These are phyloP conservation scores for Chrysomela aeneicollis DNA, from an alignment of 2,888 invertebrate species.

Conservation along the genomic window DNA sequence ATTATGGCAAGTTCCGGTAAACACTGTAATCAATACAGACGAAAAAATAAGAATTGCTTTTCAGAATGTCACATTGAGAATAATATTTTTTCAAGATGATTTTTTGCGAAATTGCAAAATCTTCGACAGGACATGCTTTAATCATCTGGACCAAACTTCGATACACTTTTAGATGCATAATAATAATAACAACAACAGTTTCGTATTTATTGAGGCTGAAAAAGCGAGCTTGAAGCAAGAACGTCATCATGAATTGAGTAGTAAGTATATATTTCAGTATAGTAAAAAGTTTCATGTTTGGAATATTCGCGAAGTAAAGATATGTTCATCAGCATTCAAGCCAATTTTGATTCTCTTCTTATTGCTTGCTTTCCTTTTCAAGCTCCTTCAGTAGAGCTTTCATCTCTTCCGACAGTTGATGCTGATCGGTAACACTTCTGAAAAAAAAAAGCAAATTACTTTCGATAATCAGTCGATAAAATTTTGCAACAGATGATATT, in stretches of 20 bases:
- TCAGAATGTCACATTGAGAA: constrained; percentile 35
- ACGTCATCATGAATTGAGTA: constrained; percentile 22
- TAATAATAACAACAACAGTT: not conserved
- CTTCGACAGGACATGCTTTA: constrained; percentile 31
- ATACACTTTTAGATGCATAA: constrained; percentile 1
- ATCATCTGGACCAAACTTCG: constrained; percentile 25
- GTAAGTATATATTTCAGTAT: not conserved
- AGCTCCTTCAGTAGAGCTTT: constrained; percentile 58
- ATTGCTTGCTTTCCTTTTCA: constrained; percentile 59
- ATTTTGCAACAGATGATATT: not conserved
- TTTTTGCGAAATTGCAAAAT: constrained; percentile 33
- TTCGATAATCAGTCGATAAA: not conserved
- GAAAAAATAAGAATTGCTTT: constrained; percentile 39
- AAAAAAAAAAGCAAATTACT: constrained; percentile 40
- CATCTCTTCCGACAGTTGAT: constrained; percentile 61
- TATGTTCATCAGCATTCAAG: constrained; percentile 29
- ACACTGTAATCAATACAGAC: constrained; percentile 37
- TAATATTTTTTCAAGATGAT: constrained; percentile 25
- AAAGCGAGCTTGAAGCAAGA: constrained; percentile 31
- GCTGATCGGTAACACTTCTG: constrained; percentile 57
- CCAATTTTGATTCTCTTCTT: constrained; percentile 47
- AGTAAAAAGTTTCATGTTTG: constrained; percentile 29
- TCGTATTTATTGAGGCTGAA: not conserved
- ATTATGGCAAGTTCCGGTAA: constrained; percentile 32
- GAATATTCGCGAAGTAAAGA: constrained; percentile 38